Base-by-base conservation (phyloP, 2,888 invertebrate species). In the Melitaea athalia region DNA sequence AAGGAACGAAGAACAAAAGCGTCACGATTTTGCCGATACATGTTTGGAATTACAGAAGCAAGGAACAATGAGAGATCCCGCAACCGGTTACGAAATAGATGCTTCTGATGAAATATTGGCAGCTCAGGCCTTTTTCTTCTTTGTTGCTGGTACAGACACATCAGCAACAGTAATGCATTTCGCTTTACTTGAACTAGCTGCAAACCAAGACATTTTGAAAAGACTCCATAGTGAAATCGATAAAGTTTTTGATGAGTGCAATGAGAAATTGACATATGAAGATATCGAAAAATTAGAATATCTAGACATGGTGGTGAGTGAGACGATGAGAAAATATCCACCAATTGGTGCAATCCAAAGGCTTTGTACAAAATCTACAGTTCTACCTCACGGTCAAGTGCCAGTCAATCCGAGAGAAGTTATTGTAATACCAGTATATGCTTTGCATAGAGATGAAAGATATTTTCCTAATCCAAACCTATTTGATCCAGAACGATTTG, bases 101-200 rank as follows among this genome's bases (percentile, higher is more conserved):
- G 70, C 81, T 6, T 79, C 80, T 3, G 78, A 83, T 12, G 77
- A 77, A 75, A 15, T 89, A 1, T 52, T 92, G 38, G 86, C 89
- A 3, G 88, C 91, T 2, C 92, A 93, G 74, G 88, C 89, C 0
- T 89, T 93, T 63, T 85, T 92, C 71, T 93, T 93, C 68, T 91
- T 91, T 49, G 15, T 84, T 3, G 91, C 85, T 3, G 91, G 92
- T 0, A 88, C 85, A 63, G 90, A 89, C 71, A 89, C 89, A 11
- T 85, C 87, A 0, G 83, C 91, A 1, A 82, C 83, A 0, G 77
- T 84, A 1, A 77, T 89, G 71, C 77, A 83, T 10, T 88, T 83
- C 60, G 69, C 80, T 8, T 71, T 88, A 0, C 82, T 86, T 42
- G 81, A 85, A 67, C 72, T 92, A 12, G 85, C 90, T 0, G 71